These are phyloP conservation scores for Marisa cornuarietis DNA, from an alignment of 1,140 invertebrate species.

Conservation along the genomic window DNA sequence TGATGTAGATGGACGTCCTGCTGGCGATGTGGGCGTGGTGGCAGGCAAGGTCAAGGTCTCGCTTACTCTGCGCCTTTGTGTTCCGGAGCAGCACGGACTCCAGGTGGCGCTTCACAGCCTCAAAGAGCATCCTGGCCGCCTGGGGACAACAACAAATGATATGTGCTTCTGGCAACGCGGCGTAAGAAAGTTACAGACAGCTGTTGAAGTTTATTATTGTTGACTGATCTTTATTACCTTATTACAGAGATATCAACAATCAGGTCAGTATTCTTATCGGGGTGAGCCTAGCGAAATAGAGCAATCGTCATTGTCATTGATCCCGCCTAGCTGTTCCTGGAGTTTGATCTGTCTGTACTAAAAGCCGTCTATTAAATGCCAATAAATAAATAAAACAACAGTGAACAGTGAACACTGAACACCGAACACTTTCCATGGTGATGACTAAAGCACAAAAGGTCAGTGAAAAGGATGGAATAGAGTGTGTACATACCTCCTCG, in stretches of 20 bases:
- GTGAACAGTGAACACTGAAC: neutral
- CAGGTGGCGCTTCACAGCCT: slow-evolving; percentile 47
- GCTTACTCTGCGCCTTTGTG: neutral
- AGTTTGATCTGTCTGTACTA: too few relatives aligned
- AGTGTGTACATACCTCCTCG: slow-evolving; percentile 2
- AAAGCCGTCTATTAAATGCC: too few relatives aligned
- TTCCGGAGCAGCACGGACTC: slow-evolving; percentile 39
- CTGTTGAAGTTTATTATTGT: neutral
- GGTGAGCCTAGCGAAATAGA: too few relatives aligned
- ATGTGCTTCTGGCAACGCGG: neutral
- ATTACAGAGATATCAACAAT: neutral
- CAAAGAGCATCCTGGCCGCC: slow-evolving; percentile 54
- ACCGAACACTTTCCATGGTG: too few relatives aligned
- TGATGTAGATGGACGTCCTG: slow-evolving; percentile 34
- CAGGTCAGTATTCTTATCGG: too few relatives aligned
- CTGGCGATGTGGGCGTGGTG: slow-evolving; percentile 49
- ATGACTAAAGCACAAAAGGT: neutral
- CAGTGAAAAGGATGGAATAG: neutral
- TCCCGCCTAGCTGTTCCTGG: too few relatives aligned
- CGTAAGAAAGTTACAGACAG: neutral
- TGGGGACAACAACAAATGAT: slow-evolving; percentile 23
- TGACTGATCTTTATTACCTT: neutral
- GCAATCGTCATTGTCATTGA: too few relatives aligned
- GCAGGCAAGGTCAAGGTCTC: slow-evolving; percentile 26
- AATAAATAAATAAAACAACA: too few relatives aligned